Percentiles rank a stretch among this genome's conserved stretches.
Conservation (phyloP, 2,113 vertebrate species). For the Oostethus manadensis region DNA sequence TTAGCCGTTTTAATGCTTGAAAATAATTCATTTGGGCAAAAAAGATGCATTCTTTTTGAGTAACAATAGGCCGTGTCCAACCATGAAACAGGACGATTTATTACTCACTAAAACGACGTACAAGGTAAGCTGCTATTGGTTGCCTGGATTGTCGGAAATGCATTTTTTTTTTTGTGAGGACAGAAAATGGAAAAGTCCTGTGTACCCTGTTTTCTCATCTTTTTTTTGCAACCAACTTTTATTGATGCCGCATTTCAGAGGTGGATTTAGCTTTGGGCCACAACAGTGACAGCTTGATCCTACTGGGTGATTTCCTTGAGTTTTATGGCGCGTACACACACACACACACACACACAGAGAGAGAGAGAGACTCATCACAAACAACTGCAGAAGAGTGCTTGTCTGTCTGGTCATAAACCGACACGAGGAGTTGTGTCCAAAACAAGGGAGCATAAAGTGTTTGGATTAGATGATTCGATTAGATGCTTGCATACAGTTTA, state of each 20-base stretch:
- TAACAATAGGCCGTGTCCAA: no score
- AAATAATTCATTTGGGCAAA: no score
- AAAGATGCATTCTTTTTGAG: no score
- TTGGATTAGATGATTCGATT: slow-evolving; percentile 7
- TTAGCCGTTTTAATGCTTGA: no score
- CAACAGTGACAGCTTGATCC: slow-evolving; percentile 1
- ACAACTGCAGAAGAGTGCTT: not conserved
- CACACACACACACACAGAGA: not conserved
- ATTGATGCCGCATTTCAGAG: not conserved
- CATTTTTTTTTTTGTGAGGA: not conserved
- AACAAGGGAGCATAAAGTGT: not conserved
- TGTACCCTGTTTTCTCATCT: not conserved
- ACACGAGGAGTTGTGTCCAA: not conserved
- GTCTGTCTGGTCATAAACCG: not conserved
- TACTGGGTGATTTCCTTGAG: slow-evolving; percentile 3
- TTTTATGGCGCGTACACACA: slow-evolving; percentile 6
- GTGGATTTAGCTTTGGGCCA: slow-evolving; percentile 9
- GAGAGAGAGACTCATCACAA: not conserved
- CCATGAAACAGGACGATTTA: no score
- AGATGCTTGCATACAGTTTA: slow-evolving; percentile 27
- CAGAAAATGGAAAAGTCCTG: not conserved
- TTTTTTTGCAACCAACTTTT: not conserved
- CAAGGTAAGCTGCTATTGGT: no score
- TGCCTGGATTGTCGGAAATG: no score
- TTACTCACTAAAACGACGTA: not conserved